phyloP scores from a whole-genome alignment of 1,140 invertebrate genomes.

The Drosophila pseudoananassae region DNA sequence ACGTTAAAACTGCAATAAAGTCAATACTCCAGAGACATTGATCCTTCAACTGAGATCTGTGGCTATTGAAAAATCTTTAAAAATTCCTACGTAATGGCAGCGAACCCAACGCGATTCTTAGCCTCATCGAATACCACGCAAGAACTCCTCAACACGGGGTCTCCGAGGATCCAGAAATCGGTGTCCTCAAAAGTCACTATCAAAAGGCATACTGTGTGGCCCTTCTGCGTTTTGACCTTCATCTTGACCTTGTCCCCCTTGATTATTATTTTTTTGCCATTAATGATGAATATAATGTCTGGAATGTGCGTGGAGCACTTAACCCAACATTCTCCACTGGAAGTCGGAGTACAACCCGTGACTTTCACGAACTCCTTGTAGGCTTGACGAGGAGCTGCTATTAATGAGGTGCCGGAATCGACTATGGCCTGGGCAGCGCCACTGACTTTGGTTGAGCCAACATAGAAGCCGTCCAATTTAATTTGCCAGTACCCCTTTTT shows the following conservation, averaged over 20 bases:
- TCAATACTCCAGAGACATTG: not conserved
- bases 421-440: slow-evolving; percentile 87
- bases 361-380: slow-evolving; percentile 71
- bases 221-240: slow-evolving; percentile 21
- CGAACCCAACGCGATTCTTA: slow-evolving; percentile 29
- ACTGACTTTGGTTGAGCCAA: slow-evolving; percentile 45
- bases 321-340: slow-evolving; percentile 36
- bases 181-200: not conserved
- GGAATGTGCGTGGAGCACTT: slow-evolving; percentile 26
- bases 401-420: slow-evolving; percentile 90
- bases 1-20: too few species aligned
- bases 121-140: slow-evolving; percentile 22
- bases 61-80: not conserved
- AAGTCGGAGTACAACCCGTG: slow-evolving; percentile 45
- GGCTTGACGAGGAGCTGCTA: slow-evolving; percentile 88
- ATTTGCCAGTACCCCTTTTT: slow-evolving; percentile 66
- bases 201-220: slow-evolving; percentile 34
- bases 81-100: slow-evolving; percentile 5
- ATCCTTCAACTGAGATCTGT: slow-evolving; percentile 25
- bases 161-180: slow-evolving; percentile 31
- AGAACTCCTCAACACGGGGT: slow-evolving; percentile 24
- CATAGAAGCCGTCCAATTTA: slow-evolving; percentile 29
- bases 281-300: slow-evolving; percentile 22
- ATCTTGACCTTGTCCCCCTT: slow-evolving; percentile 20
- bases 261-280: not conserved